Conservation (phyloP, 2,797 vertebrate species). For the Cyprinella venusta region DNA sequence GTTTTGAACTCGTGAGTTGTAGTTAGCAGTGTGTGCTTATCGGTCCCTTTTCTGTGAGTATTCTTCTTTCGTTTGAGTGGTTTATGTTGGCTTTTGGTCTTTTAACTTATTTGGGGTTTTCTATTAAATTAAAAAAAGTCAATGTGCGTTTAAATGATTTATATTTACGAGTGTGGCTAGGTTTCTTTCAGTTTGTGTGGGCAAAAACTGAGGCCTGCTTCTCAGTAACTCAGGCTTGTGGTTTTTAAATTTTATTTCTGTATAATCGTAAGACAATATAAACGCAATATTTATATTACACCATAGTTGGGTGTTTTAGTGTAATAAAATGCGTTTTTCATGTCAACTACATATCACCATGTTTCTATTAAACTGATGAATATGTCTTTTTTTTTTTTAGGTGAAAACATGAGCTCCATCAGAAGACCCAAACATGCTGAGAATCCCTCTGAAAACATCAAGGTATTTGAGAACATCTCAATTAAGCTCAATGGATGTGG, state of each 20-base stretch:
- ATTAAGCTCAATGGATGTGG: rapidly evolving
- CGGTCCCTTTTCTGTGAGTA: neutral
- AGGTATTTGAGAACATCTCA: conserved; percentile 73
- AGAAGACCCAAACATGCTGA: conserved; percentile 74
- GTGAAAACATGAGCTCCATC: conserved; percentile 75
- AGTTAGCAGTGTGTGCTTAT: rapidly evolving
- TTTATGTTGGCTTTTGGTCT: neutral
- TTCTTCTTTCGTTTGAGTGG: rapidly evolving
- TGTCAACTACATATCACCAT: neutral
- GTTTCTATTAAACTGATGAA: neutral
- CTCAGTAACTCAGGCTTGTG: neutral
- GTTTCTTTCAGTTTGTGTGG: neutral
- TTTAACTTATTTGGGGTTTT: neutral
- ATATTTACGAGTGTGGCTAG: neutral
- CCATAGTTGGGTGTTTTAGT: rapidly evolving
- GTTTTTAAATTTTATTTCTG: neutral
- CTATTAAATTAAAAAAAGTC: rapidly evolving
- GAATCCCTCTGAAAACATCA: conserved; percentile 73
- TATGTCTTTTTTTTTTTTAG: neutral
- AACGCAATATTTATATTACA: neutral
- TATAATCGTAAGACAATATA: neutral
- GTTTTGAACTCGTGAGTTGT: rapidly evolving
- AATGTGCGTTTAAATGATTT: neutral
- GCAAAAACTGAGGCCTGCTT: neutral
- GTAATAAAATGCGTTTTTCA: neutral